phyloP scores from a whole-genome alignment of 2,797 vertebrate genomes.

The Anguilla megastoma region DNA sequence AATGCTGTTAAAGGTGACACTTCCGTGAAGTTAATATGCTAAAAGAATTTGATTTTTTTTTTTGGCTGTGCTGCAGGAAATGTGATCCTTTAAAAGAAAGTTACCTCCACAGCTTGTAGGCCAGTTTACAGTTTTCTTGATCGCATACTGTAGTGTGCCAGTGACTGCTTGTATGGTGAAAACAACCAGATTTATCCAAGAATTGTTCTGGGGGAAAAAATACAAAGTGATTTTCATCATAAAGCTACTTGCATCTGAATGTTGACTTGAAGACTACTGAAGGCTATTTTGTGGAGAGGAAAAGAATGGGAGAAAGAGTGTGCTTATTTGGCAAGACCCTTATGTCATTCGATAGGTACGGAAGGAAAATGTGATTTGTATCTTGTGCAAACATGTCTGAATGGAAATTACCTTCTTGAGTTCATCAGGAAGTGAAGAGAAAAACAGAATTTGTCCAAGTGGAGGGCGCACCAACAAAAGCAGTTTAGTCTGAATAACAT shows the following conservation, averaged over 20 bases:
- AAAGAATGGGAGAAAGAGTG: background rate
- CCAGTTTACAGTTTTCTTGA: background rate
- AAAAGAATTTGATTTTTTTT: background rate
- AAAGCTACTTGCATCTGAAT: conserved; percentile 2
- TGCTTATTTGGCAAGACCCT: background rate
- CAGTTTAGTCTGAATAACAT: background rate
- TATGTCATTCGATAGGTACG: conserved; percentile 6
- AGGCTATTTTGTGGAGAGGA: background rate
- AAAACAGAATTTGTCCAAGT: background rate
- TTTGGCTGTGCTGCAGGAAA: background rate
- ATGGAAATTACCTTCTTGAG: conserved; percentile 12
- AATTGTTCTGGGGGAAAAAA: background rate
- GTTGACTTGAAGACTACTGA: background rate
- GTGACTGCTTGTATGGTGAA: background rate
- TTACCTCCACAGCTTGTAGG: background rate
- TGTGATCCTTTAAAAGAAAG: background rate
- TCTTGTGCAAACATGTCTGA: conserved; percentile 34
- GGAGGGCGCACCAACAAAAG: background rate
- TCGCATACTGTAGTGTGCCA: background rate
- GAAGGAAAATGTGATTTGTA: conserved; percentile 19
- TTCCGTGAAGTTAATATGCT: background rate
- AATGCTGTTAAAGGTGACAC: background rate
- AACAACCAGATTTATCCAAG: background rate
- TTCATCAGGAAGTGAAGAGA: conserved; percentile 9
- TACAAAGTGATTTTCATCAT: background rate